Percentiles rank a stretch among this genome's conserved stretches.
phyloP scores from a whole-genome alignment of 2,113 vertebrate genomes.

The Periophthalmodon schlosseri region DNA sequence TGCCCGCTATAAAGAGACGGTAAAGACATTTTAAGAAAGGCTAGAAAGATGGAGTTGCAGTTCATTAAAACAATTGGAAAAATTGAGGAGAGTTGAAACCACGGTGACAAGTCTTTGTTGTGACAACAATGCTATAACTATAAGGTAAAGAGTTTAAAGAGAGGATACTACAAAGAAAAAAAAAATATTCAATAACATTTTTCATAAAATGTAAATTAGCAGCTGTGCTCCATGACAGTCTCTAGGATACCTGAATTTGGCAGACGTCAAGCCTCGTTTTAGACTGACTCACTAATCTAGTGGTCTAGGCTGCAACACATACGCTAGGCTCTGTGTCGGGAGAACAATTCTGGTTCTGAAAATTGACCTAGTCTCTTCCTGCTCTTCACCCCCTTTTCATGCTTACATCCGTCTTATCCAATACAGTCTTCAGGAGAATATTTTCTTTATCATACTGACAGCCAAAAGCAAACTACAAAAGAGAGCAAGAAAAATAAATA shows the following conservation, averaged over 20 bases:
- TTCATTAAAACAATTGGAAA: not conserved
- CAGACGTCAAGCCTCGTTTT: not conserved
- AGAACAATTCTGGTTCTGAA: not conserved
- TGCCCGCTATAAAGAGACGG: conserved; percentile 83
- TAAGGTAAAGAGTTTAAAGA: not conserved
- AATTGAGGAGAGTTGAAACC: not conserved
- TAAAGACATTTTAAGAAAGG: conserved; percentile 7
- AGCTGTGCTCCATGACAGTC: not conserved
- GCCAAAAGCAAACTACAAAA: not conserved
- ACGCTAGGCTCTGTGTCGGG: not conserved
- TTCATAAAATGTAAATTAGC: not conserved
- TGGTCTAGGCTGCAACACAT: not conserved
- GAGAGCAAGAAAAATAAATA: not conserved
- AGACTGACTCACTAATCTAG: not conserved
- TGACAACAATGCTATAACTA: not conserved
- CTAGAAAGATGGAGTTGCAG: not conserved
- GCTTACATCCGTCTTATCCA: too few species aligned
- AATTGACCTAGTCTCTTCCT: not conserved
- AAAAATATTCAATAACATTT: not conserved
- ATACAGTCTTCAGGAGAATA: too few species aligned
- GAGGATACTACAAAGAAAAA: not conserved
- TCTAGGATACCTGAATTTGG: not conserved
- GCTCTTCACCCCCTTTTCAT: too few species aligned
- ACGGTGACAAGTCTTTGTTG: not conserved
- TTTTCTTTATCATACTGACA: too few species aligned